A percentile compares a stretch with the other conserved stretches of the same genome.
Evolutionary conservation across 2,888 invertebrate genomes (phyloP).

Genomic region (Cheilosia vulpina): DNA sequence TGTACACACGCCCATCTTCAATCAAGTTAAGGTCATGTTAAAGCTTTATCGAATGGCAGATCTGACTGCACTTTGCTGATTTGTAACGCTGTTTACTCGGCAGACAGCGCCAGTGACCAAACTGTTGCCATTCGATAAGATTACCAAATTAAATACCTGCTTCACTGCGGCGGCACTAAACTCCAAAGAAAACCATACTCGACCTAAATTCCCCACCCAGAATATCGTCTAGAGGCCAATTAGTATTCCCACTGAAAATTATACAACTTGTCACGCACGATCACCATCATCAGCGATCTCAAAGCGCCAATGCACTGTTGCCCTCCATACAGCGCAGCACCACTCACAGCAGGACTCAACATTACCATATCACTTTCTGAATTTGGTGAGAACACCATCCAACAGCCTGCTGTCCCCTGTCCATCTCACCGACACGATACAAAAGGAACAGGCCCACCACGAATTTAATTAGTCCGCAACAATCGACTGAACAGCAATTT

Average conservation of each 20-base stretch:
- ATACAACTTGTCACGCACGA: slow-evolving; percentile 69
- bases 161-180: slow-evolving; percentile 6
- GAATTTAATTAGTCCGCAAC: slow-evolving; percentile 70
- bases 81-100: too few species aligned
- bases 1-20: too few species aligned
- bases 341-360: slow-evolving; percentile 68
- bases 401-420: slow-evolving; percentile 40
- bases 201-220: slow-evolving; percentile 40
- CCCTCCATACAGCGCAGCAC: neutral
- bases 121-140: neutral
- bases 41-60: too few species aligned
- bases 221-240: slow-evolving; percentile 44
- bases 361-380: slow-evolving; percentile 64
- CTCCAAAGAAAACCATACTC: neutral
- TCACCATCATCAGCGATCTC: slow-evolving; percentile 52
- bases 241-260: slow-evolving; percentile 70
- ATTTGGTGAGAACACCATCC: slow-evolving; percentile 62
- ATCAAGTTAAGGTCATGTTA: too few species aligned
- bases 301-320: slow-evolving; percentile 62
- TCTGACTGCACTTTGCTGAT: too few species aligned
- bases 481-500: slow-evolving; percentile 63
- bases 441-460: slow-evolving; percentile 67
- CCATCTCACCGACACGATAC: slow-evolving; percentile 1
- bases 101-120: too few species aligned
- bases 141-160: slow-evolving; percentile 26